Conservation (phyloP, 2,888 invertebrate genomes). For the Nemotelus pantherinus region DNA sequence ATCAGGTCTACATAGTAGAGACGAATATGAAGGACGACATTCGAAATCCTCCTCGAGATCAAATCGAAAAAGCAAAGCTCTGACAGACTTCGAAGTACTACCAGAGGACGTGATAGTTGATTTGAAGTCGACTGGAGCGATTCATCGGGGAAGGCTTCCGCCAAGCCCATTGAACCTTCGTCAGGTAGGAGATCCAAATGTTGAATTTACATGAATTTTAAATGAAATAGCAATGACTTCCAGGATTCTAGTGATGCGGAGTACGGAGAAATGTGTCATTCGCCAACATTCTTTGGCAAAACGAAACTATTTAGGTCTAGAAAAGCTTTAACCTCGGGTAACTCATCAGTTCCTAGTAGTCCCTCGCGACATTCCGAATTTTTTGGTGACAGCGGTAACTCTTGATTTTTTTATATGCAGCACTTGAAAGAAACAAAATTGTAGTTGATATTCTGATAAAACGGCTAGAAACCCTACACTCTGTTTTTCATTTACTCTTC, state of each 20-base stretch:
- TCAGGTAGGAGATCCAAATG: neutral
- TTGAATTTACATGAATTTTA: neutral
- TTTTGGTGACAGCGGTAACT: conserved; percentile 73
- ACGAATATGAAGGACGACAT: conserved; percentile 46
- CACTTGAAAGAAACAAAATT: neutral
- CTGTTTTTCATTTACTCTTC: neutral
- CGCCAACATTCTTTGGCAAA: conserved; percentile 66
- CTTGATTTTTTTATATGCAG: neutral
- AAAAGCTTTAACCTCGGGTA: conserved; percentile 67
- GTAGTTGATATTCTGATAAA: too few species aligned
- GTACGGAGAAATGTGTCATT: conserved; percentile 58
- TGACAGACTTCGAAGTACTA: conserved; percentile 62
- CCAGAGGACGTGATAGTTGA: conserved; percentile 63
- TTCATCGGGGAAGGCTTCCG: conserved; percentile 57
- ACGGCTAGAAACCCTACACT: too few species aligned
- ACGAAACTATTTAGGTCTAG: conserved; percentile 67
- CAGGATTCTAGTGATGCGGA: conserved; percentile 62
- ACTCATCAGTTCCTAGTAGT: conserved; percentile 74
- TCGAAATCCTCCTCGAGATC: conserved; percentile 44
- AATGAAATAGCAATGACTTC: neutral
- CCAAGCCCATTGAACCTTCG: conserved; percentile 62
- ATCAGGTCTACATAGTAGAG: conserved; percentile 17
- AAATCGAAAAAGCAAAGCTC: conserved; percentile 52
- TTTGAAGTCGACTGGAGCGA: conserved; percentile 55
- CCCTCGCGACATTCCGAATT: conserved; percentile 74